A percentile compares a stretch with the other conserved stretches of the same genome.
Conservation (phyloP, 2,888 invertebrate species). For the Catotricha subobsoleta region DNA sequence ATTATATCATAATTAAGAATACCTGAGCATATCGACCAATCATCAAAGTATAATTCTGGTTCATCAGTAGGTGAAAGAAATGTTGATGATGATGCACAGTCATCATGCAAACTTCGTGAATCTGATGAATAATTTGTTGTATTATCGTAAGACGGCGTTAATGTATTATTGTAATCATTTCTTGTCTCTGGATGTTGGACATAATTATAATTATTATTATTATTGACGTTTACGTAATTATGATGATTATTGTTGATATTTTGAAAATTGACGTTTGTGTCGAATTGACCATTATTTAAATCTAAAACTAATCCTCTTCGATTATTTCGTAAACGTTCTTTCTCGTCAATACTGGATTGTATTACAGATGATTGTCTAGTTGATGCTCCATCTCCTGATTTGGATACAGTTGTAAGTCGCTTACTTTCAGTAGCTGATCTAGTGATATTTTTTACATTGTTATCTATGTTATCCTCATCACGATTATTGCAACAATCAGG, state of each 20-base stretch:
- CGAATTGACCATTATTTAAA: constrained; percentile 23
- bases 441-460: no score
- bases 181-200: constrained; percentile 6
- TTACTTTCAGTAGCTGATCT: no score
- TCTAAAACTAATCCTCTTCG: constrained; percentile 42
- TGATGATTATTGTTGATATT: constrained; percentile 8
- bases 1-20: no score
- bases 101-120: constrained; percentile 27
- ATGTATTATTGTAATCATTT: constrained; percentile 1
- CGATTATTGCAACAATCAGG: no score
- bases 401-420: no score
- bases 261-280: constrained; percentile 3
- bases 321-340: constrained; percentile 22
- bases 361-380: no score
- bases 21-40: constrained; percentile 40
- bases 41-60: constrained; percentile 37
- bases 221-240: not conserved
- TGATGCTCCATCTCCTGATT: no score
- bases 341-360: no score
- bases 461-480: no score
- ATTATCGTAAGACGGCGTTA: constrained; percentile 26
- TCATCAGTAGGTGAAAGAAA: constrained; percentile 42
- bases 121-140: constrained; percentile 28
- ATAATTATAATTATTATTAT: constrained; percentile 9
- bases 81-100: constrained; percentile 28